Conservation (phyloP, 2,888 invertebrate species). For the Rhamnusium bicolor region DNA sequence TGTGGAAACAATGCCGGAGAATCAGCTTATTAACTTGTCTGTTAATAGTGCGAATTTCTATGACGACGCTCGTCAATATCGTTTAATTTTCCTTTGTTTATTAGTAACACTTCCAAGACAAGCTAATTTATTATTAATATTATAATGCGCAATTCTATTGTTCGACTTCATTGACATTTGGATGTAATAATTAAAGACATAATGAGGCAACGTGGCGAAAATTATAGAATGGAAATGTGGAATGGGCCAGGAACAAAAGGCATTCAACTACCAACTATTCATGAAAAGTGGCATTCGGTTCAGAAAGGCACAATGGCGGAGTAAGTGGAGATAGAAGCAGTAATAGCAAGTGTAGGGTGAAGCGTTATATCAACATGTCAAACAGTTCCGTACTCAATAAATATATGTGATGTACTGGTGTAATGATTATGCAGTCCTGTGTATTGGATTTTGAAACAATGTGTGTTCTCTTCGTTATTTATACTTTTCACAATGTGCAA, state of each 20-base stretch:
- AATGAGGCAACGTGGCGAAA: constrained; percentile 27
- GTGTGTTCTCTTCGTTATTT: constrained; percentile 45
- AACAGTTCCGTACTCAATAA: constrained; percentile 56
- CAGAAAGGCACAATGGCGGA: constrained; percentile 32
- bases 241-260: constrained; percentile 31
- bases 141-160: constrained; percentile 18
- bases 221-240: constrained; percentile 14
- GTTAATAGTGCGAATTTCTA: neutral
- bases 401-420: constrained; percentile 50
- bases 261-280: constrained; percentile 37
- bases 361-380: constrained; percentile 53
- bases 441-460: constrained; percentile 47
- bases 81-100: constrained; percentile 29
- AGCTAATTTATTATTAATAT: constrained; percentile 31
- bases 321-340: constrained; percentile 32
- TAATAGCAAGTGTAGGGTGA: constrained; percentile 40
- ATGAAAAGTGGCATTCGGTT: constrained; percentile 36
- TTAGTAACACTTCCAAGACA: constrained; percentile 29
- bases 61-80: neutral
- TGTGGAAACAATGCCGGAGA: neutral
- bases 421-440: constrained; percentile 31
- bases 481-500: constrained; percentile 44
- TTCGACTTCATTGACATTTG: constrained; percentile 31
- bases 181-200: constrained; percentile 29
- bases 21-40: constrained; percentile 8